Conservation (phyloP, 2,797 vertebrate species). For the Denticeps clupeoides region DNA sequence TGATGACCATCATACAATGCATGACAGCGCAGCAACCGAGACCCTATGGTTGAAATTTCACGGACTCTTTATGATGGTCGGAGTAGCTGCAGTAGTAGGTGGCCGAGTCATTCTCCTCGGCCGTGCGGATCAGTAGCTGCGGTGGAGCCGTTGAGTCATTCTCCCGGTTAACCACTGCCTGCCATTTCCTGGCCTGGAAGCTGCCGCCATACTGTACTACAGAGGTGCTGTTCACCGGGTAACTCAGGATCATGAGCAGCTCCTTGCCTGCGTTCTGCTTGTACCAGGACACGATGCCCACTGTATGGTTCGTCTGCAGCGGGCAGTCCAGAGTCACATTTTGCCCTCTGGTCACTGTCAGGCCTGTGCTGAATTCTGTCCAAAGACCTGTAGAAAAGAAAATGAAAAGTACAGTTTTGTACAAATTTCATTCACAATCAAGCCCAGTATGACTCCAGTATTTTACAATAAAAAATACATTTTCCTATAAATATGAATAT, state of each 20-base stretch:
- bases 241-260: conserved; percentile 27
- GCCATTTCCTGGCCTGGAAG: conserved; percentile 20
- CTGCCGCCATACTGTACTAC: conserved; percentile 16
- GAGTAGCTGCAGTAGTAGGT: conserved; percentile 32
- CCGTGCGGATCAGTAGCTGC: conserved; percentile 20
- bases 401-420: neutral
- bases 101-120: conserved; percentile 23
- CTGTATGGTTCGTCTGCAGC: conserved; percentile 9
- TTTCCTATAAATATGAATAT: too few species aligned
- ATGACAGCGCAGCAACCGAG: too few species aligned
- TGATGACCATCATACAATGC: too few species aligned
- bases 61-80: neutral
- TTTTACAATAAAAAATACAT: too few species aligned
- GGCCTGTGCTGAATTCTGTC: conserved; percentile 6
- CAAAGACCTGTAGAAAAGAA: conserved; percentile 16
- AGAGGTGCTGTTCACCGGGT: conserved; percentile 19
- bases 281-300: conserved; percentile 32
- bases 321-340: conserved; percentile 29
- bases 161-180: conserved; percentile 6
- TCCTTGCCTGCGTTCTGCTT: conserved; percentile 21
- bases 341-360: conserved; percentile 25
- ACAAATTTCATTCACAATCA: too few species aligned
- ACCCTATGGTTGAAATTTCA: too few species aligned
- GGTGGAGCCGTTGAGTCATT: neutral
- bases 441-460: too few species aligned